phyloP scores from a whole-genome alignment of 2,797 vertebrate genomes.

The Acipenser transmontanus region DNA sequence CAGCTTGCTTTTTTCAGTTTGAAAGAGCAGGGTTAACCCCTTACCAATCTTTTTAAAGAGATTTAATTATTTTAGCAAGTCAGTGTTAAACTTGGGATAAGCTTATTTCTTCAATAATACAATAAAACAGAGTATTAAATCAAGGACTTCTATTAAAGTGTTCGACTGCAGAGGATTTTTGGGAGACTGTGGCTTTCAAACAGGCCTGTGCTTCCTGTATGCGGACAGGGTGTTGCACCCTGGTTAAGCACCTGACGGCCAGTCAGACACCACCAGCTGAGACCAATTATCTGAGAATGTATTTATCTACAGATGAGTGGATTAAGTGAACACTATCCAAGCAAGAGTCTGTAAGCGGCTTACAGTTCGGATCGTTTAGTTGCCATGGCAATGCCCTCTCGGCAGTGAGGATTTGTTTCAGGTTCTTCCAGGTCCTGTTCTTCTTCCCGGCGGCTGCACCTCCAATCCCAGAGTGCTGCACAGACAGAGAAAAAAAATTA shows the following conservation, averaged over 20 bases:
- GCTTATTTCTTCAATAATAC: too few relatives aligned
- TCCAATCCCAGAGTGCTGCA: slow-evolving; percentile 90
- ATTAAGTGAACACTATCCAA: neutral
- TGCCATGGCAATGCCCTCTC: slow-evolving; percentile 95
- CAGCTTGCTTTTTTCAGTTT: too few relatives aligned
- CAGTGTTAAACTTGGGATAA: too few relatives aligned
- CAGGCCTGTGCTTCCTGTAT: neutral
- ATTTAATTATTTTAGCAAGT: too few relatives aligned
- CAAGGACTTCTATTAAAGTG: too few relatives aligned
- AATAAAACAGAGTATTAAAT: too few relatives aligned
- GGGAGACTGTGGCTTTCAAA: neutral
- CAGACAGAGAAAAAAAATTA: neutral
- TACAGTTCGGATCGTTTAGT: slow-evolving; percentile 88
- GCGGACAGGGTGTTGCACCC: neutral
- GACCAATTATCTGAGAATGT: neutral
- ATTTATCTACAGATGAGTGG: neutral
- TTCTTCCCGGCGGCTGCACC: slow-evolving; percentile 95
- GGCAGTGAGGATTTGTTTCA: slow-evolving; percentile 91
- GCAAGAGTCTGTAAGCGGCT: slow-evolving; percentile 50
- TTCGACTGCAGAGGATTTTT: too few relatives aligned
- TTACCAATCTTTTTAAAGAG: too few relatives aligned
- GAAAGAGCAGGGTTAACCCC: too few relatives aligned
- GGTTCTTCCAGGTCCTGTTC: slow-evolving; percentile 97
- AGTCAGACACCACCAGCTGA: neutral
- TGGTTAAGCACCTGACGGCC: neutral